Percentiles rank a stretch among this genome's conserved stretches.
Conservation (phyloP, 2,797 vertebrate genomes). For the Alectoris magna region DNA sequence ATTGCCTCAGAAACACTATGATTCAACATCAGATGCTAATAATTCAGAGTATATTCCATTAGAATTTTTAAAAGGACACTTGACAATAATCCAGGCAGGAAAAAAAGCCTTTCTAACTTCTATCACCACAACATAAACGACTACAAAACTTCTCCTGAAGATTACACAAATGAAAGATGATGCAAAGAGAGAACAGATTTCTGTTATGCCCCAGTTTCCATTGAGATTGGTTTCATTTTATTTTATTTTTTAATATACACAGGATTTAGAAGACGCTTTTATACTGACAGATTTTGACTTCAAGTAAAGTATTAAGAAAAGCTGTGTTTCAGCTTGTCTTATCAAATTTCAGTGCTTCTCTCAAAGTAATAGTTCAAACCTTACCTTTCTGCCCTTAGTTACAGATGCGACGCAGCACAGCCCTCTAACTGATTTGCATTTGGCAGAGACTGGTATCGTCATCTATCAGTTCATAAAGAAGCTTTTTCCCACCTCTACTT, state of each 20-base stretch:
- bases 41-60: not conserved
- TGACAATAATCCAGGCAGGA: not conserved
- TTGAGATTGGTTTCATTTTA: not conserved
- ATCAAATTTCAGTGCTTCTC: constrained; percentile 15
- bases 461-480: not conserved
- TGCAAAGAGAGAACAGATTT: not conserved
- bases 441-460: not conserved
- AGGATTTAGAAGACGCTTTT: constrained; percentile 15
- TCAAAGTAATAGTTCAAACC: constrained; percentile 15
- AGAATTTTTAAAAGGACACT: not conserved
- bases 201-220: constrained; percentile 18
- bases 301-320: constrained; percentile 6
- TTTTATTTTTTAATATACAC: constrained; percentile 57
- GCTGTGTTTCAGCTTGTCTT: not conserved
- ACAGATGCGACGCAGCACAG: not conserved
- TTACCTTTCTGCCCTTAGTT: constrained; percentile 7
- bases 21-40: not conserved
- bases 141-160: not conserved
- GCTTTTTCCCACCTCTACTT: not conserved
- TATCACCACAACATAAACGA: not conserved
- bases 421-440: not conserved
- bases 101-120: not conserved
- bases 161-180: not conserved
- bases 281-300: constrained; percentile 20
- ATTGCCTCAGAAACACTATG: not conserved